A percentile compares a stretch with the other conserved stretches of the same genome.
Evolutionary conservation across 2,113 vertebrate species (phyloP).

Genomic region (Ptilorrhoa leucosticta): DNA sequence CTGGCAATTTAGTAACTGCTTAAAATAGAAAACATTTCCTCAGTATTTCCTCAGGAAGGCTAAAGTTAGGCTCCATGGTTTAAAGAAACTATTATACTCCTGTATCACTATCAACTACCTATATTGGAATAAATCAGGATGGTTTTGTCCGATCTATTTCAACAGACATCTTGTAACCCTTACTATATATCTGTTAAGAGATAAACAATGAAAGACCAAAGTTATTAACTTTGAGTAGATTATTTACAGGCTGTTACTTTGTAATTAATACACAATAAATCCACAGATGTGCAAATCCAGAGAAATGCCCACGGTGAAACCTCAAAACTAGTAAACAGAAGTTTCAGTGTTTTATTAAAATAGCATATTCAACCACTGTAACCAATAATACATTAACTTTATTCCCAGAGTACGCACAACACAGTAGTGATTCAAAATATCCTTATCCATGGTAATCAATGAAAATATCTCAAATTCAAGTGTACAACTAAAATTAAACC

Average conservation of each 20-base stretch:
- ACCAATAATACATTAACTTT: slow-evolving; percentile 78
- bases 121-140: not conserved
- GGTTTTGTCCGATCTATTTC: not conserved
- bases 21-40: not conserved
- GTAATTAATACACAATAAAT: not conserved
- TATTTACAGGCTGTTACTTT: not conserved
- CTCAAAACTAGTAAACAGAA: not conserved
- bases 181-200: not conserved
- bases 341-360: slow-evolving; percentile 94
- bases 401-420: slow-evolving; percentile 67
- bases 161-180: not conserved
- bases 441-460: slow-evolving; percentile 67
- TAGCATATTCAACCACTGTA: slow-evolving; percentile 86
- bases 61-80: not conserved
- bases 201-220: not conserved
- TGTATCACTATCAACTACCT: not conserved
- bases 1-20: not conserved
- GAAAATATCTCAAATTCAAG: slow-evolving; percentile 75
- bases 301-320: not conserved
- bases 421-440: slow-evolving; percentile 81
- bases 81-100: not conserved
- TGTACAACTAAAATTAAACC: slow-evolving; percentile 71
- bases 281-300: not conserved
- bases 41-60: not conserved
- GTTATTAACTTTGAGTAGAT: not conserved